Percentiles rank a stretch among this genome's conserved stretches.
Evolutionary conservation across 1,140 invertebrate genomes (phyloP).

Genomic region (Eriosoma lanigerum): DNA sequence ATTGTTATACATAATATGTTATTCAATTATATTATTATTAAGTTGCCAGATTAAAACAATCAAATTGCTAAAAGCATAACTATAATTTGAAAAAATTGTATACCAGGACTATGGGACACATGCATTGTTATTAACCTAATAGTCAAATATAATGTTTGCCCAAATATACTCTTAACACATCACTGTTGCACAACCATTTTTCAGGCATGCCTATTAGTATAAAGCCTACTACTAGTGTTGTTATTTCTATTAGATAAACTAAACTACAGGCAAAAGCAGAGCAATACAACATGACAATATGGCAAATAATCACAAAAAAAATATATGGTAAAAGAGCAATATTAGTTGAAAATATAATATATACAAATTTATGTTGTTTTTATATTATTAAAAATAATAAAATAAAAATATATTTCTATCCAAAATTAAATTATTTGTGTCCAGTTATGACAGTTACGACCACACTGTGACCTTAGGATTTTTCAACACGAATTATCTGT

Average conservation of each 20-base stretch:
- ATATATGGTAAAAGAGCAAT: not conserved
- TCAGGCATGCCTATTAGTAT: slow-evolving; percentile 1
- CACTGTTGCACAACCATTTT: not conserved
- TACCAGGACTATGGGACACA: not conserved
- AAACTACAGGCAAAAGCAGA: slow-evolving; percentile 34
- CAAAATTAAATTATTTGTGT: too few relatives aligned
- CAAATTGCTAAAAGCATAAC: slow-evolving; percentile 13
- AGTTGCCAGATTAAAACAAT: not conserved
- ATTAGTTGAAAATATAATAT: not conserved
- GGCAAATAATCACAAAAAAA: not conserved
- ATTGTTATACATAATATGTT: not conserved
- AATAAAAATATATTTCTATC: too few relatives aligned
- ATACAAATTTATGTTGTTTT: too few relatives aligned
- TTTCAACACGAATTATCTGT: too few relatives aligned
- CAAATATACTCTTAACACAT: not conserved
- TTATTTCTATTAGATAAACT: not conserved
- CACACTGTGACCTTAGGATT: too few relatives aligned
- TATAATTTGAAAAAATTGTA: not conserved
- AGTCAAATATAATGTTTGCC: not conserved
- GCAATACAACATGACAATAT: not conserved
- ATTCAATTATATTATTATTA: not conserved
- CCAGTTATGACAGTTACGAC: too few relatives aligned
- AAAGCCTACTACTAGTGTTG: not conserved
- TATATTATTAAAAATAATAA: too few relatives aligned
- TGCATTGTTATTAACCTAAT: not conserved